These are phyloP conservation scores for Phoebastria nigripes DNA, from an alignment of 2,797 vertebrate species.

Conservation along the genomic window DNA sequence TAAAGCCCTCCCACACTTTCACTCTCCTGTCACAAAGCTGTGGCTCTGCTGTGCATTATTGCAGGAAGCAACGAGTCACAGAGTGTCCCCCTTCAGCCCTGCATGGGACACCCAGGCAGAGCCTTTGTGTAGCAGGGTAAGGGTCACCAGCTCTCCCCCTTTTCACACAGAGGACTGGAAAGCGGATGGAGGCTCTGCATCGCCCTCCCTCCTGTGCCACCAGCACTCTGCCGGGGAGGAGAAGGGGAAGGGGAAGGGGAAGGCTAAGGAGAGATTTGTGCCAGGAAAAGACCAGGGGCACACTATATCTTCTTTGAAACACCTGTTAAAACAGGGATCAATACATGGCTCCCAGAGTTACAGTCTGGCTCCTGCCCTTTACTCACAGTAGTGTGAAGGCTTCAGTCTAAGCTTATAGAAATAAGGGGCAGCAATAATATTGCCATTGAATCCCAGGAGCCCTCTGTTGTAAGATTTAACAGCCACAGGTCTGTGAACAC, in stretches of 20 bases:
- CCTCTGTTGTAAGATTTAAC: not conserved
- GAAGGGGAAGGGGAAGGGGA: not conserved
- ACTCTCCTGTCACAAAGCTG: not conserved
- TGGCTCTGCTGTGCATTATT: not conserved
- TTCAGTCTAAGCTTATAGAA: not conserved
- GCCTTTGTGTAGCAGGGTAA: not conserved
- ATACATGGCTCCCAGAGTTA: not conserved
- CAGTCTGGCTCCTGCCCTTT: conserved; percentile 21
- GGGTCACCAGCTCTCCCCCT: not conserved
- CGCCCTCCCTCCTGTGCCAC: not conserved
- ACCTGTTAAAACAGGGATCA: conserved; percentile 30
- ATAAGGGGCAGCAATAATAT: not conserved
- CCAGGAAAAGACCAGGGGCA: not conserved
- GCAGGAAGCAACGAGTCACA: not conserved
- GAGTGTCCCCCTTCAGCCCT: not conserved
- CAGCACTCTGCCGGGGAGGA: not conserved
- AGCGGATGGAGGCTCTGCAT: not conserved
- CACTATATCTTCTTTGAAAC: not conserved
- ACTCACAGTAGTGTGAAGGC: not conserved
- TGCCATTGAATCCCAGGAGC: not conserved
- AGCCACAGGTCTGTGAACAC: not conserved
- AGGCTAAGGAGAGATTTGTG: not conserved
- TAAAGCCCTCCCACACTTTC: not conserved
- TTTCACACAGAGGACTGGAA: not conserved
- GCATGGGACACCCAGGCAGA: not conserved